Percentiles rank a stretch among this genome's conserved stretches.
phyloP scores from a whole-genome alignment of 2,797 vertebrate genomes.

The Hylomyscus alleni region DNA sequence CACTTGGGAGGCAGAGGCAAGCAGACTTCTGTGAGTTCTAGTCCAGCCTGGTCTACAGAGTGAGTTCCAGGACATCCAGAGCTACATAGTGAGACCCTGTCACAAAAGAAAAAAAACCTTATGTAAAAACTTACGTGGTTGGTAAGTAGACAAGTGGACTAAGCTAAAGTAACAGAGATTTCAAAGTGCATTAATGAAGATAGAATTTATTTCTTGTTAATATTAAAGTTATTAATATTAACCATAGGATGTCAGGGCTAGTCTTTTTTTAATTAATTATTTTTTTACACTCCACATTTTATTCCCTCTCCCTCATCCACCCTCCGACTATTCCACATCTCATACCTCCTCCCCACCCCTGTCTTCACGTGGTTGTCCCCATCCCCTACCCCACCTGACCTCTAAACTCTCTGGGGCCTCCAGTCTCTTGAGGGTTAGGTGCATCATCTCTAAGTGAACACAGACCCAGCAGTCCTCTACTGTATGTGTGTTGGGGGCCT shows the following conservation, averaged over 20 bases:
- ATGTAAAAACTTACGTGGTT: not conserved
- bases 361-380: too few relatives aligned
- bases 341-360: too few relatives aligned
- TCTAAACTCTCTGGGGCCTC: too few relatives aligned
- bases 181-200: not conserved
- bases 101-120: not conserved
- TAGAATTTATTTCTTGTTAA: conserved; percentile 6
- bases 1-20: not conserved
- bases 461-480: too few relatives aligned
- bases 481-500: too few relatives aligned
- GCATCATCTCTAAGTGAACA: too few relatives aligned
- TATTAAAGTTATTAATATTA: not conserved
- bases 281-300: too few relatives aligned
- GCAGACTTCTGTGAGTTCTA: not conserved
- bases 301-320: too few relatives aligned
- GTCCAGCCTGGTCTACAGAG: not conserved
- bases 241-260: not conserved
- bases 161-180: not conserved
- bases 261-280: too few relatives aligned
- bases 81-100: not conserved
- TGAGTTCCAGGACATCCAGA: not conserved
- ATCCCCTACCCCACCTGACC: too few relatives aligned
- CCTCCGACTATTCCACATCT: too few relatives aligned
- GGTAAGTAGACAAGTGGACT: not conserved
- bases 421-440: too few relatives aligned